These are phyloP conservation scores for Achatina immaculata DNA, from an alignment of 1,140 invertebrate species.

Conservation along the genomic window DNA sequence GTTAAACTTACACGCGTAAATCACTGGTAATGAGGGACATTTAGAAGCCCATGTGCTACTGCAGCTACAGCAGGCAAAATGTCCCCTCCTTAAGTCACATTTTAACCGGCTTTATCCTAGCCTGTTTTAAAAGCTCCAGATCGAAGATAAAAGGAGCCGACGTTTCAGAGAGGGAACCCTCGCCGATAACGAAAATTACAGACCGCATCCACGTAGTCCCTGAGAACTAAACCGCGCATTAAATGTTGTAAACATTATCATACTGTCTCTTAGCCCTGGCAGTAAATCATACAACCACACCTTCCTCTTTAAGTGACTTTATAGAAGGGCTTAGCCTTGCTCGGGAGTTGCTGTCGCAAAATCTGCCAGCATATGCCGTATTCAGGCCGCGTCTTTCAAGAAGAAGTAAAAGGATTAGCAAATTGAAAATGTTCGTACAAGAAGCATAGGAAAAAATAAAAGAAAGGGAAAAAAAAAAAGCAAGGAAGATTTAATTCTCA, in stretches of 20 bases:
- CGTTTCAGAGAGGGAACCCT: too few relatives aligned
- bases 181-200: background rate
- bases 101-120: too few relatives aligned
- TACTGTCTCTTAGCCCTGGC: background rate
- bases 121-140: too few relatives aligned
- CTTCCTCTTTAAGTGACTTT: background rate
- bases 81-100: too few relatives aligned
- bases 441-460: too few relatives aligned
- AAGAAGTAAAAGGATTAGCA: constrained; percentile 7
- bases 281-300: constrained; percentile 7
- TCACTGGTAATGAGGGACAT: too few relatives aligned
- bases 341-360: background rate
- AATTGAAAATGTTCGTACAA: background rate
- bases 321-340: background rate
- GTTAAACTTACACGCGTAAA: too few relatives aligned
- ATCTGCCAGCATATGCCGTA: constrained; percentile 13
- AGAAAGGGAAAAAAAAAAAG: background rate
- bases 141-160: too few relatives aligned
- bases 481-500: background rate
- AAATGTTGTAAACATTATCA: background rate
- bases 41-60: too few relatives aligned
- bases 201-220: background rate
- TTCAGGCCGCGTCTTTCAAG: background rate
- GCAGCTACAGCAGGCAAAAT: too few relatives aligned
- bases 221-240: background rate